phyloP scores from a whole-genome alignment of 2,888 invertebrate species.

The Drosophila mimetica region DNA sequence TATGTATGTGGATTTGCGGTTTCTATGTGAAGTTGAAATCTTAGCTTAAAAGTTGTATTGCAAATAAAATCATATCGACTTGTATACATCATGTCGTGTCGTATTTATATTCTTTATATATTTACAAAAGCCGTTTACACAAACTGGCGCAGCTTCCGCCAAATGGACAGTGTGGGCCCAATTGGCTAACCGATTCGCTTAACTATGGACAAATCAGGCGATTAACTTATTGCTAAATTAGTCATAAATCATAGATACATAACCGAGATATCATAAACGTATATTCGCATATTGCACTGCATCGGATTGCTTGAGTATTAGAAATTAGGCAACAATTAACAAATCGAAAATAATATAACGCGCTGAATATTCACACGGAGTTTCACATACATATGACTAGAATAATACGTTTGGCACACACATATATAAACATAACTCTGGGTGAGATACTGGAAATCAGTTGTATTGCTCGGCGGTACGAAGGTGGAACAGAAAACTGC shows the following conservation, averaged over 20 bases:
- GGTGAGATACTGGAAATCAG: conserved; percentile 41
- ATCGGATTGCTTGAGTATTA: conserved; percentile 45
- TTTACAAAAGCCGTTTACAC: conserved; percentile 62
- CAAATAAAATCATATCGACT: conserved; percentile 56
- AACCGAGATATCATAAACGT: conserved; percentile 13
- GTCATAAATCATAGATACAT: conserved; percentile 8
- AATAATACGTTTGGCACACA: conserved; percentile 69
- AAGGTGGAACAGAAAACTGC: conserved; percentile 34
- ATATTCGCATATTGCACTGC: conserved; percentile 67
- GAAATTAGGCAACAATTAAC: conserved; percentile 66
- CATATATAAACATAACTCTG: conserved; percentile 44
- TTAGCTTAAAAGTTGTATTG: conserved; percentile 62
- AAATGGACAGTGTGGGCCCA: too few species aligned
- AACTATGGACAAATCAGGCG: conserved; percentile 28
- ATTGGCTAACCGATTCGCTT: too few species aligned
- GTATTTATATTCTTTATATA: conserved; percentile 19
- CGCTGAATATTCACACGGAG: conserved; percentile 12
- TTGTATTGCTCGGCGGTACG: conserved; percentile 44
- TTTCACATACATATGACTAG: conserved; percentile 28
- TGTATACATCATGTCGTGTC: conserved; percentile 17
- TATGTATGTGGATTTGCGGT: conserved; percentile 25
- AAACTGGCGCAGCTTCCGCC: conserved; percentile 23
- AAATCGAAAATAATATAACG: conserved; percentile 24
- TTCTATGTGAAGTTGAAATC: conserved; percentile 66
- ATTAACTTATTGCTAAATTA: conserved; percentile 45